A percentile compares a stretch with the other conserved stretches of the same genome.
Conservation (phyloP, 2,888 invertebrate species). For the Eueremaeus valkanovi region DNA sequence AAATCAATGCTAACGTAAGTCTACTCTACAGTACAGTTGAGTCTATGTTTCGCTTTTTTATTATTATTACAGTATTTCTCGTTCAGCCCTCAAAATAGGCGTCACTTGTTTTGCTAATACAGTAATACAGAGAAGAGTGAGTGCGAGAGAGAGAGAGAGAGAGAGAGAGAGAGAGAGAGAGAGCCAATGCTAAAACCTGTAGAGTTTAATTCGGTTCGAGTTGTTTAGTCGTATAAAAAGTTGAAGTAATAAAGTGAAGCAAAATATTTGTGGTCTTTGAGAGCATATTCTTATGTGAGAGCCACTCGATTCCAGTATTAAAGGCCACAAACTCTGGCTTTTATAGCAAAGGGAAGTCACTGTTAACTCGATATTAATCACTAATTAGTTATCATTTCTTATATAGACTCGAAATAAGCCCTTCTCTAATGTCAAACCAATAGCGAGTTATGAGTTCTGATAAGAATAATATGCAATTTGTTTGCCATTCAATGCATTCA, state of each 20-base stretch:
- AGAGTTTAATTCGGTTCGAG: neutral
- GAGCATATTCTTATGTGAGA: neutral
- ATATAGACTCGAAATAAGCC: neutral
- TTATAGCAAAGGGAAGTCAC: too few species aligned
- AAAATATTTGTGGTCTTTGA: neutral
- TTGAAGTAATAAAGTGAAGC: neutral
- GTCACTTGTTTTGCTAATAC: constrained; percentile 14
- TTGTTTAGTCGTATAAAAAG: neutral
- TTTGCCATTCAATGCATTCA: neutral
- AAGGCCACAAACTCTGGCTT: neutral
- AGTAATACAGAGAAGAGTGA: neutral
- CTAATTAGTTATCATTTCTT: neutral
- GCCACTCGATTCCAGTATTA: neutral
- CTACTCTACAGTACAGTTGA: neutral
- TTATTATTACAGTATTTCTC: neutral
- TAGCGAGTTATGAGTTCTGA: neutral
- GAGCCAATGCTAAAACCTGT: constrained; percentile 3
- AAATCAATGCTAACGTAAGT: constrained; percentile 24
- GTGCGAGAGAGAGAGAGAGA: neutral
- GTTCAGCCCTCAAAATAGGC: constrained; percentile 19
- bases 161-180: neutral
- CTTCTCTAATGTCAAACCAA: too few species aligned
- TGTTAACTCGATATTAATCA: neutral
- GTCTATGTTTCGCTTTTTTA: neutral
- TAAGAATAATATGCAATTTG: too few species aligned